phyloP scores from a whole-genome alignment of 2,113 vertebrate species.

The Connochaetes taurinus region DNA sequence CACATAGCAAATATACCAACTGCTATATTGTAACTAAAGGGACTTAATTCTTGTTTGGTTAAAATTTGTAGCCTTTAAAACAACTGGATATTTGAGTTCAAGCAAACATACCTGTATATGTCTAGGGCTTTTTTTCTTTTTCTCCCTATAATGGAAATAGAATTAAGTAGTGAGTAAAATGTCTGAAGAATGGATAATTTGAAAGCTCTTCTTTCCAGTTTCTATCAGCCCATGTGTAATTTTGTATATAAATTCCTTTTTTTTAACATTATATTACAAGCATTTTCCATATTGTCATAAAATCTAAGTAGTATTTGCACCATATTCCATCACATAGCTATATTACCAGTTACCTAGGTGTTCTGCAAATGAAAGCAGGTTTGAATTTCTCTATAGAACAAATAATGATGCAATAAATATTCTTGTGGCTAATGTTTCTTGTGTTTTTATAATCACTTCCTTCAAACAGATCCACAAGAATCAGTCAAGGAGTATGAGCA shows the following conservation, averaged over 20 bases:
- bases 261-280: neutral
- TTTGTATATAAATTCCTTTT: neutral
- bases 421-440: neutral
- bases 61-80: conserved; percentile 1
- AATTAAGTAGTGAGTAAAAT: neutral
- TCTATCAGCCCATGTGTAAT: neutral
- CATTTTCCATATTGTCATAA: neutral
- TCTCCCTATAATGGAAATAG: neutral
- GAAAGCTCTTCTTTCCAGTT: neutral
- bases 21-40: neutral
- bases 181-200: conserved; percentile 8
- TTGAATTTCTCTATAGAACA: neutral
- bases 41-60: neutral
- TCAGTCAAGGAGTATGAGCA: neutral
- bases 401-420: neutral
- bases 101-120: neutral
- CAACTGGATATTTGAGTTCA: neutral
- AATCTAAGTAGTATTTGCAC: neutral
- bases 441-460: neutral
- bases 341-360: neutral
- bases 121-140: neutral
- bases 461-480: neutral
- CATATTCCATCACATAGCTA: neutral
- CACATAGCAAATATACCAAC: neutral
- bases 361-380: neutral